phyloP scores from a whole-genome alignment of 2,113 vertebrate genomes.

The Podilymbus podiceps region DNA sequence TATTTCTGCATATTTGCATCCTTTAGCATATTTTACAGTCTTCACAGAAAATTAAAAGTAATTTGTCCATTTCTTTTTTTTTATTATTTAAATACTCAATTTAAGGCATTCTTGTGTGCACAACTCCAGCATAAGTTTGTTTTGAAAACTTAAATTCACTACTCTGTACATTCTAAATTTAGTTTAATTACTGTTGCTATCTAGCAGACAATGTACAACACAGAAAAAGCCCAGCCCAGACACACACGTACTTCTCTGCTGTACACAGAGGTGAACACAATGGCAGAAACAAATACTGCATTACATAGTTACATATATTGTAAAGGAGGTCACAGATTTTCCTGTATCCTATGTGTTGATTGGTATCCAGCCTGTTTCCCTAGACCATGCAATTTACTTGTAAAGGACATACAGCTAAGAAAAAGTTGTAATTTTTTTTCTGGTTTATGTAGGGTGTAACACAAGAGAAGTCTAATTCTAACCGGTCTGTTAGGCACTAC shows the following conservation, averaged over 20 bases:
- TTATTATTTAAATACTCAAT: slow-evolving; percentile 22
- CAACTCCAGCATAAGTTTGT: neutral
- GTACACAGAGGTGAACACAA: neutral
- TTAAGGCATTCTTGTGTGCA: neutral
- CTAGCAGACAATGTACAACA: neutral
- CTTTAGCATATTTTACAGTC: slow-evolving; percentile 11
- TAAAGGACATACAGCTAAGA: neutral
- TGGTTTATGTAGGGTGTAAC: neutral
- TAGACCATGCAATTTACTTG: neutral
- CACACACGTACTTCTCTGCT: neutral
- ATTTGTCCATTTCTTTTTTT: slow-evolving; percentile 20
- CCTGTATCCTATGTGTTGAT: neutral
- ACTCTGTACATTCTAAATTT: neutral
- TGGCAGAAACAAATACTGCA: neutral
- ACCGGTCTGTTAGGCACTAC: neutral
- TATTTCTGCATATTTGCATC: neutral
- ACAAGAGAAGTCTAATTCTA: neutral
- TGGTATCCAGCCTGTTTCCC: neutral
- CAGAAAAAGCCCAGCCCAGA: neutral
- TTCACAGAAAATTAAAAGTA: neutral
- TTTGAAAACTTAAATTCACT: slow-evolving; percentile 23
- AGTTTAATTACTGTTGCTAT: slow-evolving; percentile 10
- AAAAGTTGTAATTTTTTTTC: neutral
- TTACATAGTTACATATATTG: rapidly evolving
- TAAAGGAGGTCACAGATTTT: neutral